Evolutionary conservation across 1,140 invertebrate species (phyloP).

Genomic region (Heliothis subflexa): DNA sequence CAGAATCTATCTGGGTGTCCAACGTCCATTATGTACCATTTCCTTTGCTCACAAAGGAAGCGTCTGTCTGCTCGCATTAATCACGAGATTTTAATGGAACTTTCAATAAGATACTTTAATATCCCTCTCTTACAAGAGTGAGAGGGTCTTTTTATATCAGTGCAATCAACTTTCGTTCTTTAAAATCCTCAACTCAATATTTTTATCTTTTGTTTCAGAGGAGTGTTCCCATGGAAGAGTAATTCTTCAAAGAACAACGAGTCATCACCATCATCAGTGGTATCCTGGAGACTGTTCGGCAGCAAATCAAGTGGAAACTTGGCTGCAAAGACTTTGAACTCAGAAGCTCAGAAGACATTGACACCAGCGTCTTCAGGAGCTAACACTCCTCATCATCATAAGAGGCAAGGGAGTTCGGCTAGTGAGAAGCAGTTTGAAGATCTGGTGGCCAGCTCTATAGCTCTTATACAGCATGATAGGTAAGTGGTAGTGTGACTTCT

Average conservation of each 20-base stretch:
- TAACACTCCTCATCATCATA: conserved; percentile 81
- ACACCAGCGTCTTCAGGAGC: conserved; percentile 77
- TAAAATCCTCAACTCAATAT: conserved; percentile 11
- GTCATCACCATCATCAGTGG: conserved; percentile 51
- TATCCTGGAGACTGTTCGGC: conserved; percentile 75
- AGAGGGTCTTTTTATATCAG: not conserved
- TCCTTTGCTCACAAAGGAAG: conserved; percentile 29
- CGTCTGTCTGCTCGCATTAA: conserved; percentile 43
- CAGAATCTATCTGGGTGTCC: conserved; percentile 17
- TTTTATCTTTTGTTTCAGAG: conserved; percentile 85
- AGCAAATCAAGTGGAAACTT: conserved; percentile 77
- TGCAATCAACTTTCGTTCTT: not conserved
- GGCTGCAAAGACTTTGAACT: conserved; percentile 59
- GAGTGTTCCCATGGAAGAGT: conserved; percentile 89
- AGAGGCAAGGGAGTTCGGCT: conserved; percentile 80
- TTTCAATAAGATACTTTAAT: conserved; percentile 8
- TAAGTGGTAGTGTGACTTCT: conserved; percentile 57
- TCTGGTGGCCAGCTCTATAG: conserved; percentile 88
- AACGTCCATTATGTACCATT: conserved; percentile 21
- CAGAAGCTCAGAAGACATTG: conserved; percentile 69
- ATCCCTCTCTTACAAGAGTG: conserved; percentile 14
- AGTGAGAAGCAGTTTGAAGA: conserved; percentile 86
- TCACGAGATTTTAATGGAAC: conserved; percentile 30
- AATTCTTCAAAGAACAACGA: conserved; percentile 72
- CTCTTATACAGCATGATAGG: conserved; percentile 88